These are phyloP conservation scores for Tetranychus piercei DNA, from an alignment of 2,888 invertebrate genomes.

Conservation along the genomic window DNA sequence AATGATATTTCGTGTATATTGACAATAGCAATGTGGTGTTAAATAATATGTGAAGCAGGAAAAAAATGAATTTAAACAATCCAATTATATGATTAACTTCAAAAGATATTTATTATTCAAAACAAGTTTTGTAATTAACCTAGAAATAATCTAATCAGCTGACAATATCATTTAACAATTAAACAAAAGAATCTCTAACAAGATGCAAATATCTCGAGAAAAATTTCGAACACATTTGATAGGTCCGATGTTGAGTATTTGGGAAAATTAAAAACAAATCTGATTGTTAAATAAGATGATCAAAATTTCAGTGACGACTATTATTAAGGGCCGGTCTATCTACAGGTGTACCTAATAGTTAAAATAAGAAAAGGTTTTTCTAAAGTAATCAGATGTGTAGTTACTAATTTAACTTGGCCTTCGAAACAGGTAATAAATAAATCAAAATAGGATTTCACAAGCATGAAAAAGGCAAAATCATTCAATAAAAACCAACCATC, in stretches of 20 bases:
- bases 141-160: not conserved
- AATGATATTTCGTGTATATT: no score
- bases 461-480: no score
- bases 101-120: no score
- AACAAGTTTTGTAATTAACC: not conserved
- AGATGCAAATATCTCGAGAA: constrained; percentile 47
- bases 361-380: constrained; percentile 72
- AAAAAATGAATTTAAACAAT: no score
- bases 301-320: no score
- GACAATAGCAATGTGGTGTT: no score
- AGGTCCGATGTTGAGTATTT: no score
- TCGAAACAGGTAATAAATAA: not conserved
- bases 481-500: not conserved
- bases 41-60: no score
- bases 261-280: no score
- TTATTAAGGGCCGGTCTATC: no score
- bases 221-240: not conserved
- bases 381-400: constrained; percentile 60
- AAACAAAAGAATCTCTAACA: constrained; percentile 31
- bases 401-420: not conserved
- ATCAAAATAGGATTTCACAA: not conserved
- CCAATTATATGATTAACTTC: no score
- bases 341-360: not conserved
- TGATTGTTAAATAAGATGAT: no score
- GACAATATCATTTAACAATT: constrained; percentile 48